Evolutionary conservation across 2,888 invertebrate genomes (phyloP).

Genomic region (Allolobophora icterica): DNA sequence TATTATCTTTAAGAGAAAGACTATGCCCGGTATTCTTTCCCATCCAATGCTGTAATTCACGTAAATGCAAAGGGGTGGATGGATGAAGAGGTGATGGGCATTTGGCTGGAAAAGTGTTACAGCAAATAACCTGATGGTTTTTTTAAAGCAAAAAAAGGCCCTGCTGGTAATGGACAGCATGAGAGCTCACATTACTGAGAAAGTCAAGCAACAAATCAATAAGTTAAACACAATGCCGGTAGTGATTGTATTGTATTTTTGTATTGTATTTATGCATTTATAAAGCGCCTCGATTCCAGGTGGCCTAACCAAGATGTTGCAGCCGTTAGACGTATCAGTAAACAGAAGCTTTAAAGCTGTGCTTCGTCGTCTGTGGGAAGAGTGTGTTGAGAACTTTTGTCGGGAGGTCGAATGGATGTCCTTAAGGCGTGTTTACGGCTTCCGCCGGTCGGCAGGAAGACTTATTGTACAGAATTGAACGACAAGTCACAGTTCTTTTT

Average conservation of each 20-base stretch:
- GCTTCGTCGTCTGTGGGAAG: not conserved
- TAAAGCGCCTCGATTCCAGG: too few species aligned
- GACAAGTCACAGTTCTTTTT: too few species aligned
- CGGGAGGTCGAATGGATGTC: too few species aligned
- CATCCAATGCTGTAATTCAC: too few species aligned
- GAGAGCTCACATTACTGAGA: not conserved
- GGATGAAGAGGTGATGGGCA: not conserved
- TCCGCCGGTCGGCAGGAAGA: too few species aligned
- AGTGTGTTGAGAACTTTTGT: too few species aligned
- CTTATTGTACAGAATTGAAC: too few species aligned
- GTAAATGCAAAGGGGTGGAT: not conserved
- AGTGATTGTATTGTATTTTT: too few species aligned
- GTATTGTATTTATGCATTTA: too few species aligned
- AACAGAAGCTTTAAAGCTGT: too few species aligned
- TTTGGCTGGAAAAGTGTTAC: not conserved
- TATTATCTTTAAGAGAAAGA: not conserved
- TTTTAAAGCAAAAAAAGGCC: not conserved
- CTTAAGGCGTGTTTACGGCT: too few species aligned
- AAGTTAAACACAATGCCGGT: not conserved
- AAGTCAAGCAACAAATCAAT: not conserved
- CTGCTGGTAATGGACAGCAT: conserved; percentile 28
- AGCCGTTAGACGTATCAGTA: not conserved
- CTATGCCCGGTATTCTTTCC: too few species aligned
- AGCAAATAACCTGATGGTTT: not conserved
- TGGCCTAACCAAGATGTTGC: not conserved